Evolutionary conservation across 1,140 invertebrate species (phyloP).

Genomic region (Sycophila sp.): DNA sequence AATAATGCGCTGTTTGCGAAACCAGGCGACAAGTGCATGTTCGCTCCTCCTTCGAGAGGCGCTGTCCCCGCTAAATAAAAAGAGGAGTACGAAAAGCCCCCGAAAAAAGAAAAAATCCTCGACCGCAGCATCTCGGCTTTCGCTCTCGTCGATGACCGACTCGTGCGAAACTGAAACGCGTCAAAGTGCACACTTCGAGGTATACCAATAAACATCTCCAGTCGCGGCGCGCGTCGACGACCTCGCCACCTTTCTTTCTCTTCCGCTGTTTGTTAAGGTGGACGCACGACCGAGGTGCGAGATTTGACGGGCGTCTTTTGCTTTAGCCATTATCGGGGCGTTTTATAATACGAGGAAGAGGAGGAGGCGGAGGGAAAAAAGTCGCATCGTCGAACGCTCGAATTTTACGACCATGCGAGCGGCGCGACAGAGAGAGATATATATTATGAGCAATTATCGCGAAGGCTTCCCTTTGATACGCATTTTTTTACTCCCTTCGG

Average conservation of each 20-base stretch:
- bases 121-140: background rate
- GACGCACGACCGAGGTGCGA: constrained; percentile 26
- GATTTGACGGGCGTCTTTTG: constrained; percentile 37
- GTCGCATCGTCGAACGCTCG: background rate
- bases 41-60: too few relatives aligned
- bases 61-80: too few relatives aligned
- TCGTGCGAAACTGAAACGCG: background rate
- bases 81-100: too few relatives aligned
- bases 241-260: background rate
- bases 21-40: too few relatives aligned
- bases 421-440: background rate
- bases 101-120: too few relatives aligned
- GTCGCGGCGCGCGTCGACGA: background rate
- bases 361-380: background rate
- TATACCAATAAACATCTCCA: constrained; percentile 16
- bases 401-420: constrained; percentile 14
- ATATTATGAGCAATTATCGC: background rate
- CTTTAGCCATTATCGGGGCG: constrained; percentile 23
- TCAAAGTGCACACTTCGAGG: background rate
- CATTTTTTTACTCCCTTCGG: too few relatives aligned
- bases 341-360: background rate
- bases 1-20: too few relatives aligned
- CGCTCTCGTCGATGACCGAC: background rate
- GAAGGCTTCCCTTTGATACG: too few relatives aligned
- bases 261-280: background rate